A percentile compares a stretch with the other conserved stretches of the same genome.
Evolutionary conservation across 2,113 vertebrate species (phyloP).

Genomic region (Galemys pyrenaicus): DNA sequence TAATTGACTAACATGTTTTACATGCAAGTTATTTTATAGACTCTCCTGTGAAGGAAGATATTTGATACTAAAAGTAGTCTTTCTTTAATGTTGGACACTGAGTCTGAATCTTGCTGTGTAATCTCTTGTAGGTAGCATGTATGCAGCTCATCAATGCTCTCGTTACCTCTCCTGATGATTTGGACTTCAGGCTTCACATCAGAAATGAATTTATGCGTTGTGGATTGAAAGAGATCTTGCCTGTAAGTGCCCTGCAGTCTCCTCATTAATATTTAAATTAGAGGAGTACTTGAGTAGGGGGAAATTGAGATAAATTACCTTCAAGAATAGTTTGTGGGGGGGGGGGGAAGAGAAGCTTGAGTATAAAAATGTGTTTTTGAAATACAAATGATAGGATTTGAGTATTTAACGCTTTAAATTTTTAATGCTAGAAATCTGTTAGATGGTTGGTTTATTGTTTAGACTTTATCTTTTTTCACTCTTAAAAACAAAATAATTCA

Average conservation of each 20-base stretch:
- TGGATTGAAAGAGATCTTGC: conserved; percentile 96
- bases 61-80: background rate
- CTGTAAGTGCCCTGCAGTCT: conserved; percentile 89
- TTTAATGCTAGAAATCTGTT: conserved; percentile 62
- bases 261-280: conserved; percentile 89
- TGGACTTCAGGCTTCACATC: conserved; percentile 98
- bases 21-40: background rate
- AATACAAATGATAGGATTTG: conserved; percentile 68
- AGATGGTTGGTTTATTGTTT: conserved; percentile 49
- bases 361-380: conserved; percentile 67
- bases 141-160: conserved; percentile 99
- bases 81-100: conserved; percentile 16
- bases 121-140: conserved; percentile 93
- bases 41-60: background rate
- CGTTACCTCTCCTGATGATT: conserved; percentile 97
- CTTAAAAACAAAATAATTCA: conserved; percentile 1
- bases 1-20: conserved; percentile 22
- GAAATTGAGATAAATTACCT: conserved; percentile 71
- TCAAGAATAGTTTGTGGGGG: conserved; percentile 74
- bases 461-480: conserved; percentile 52
- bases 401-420: conserved; percentile 62
- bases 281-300: conserved; percentile 73
- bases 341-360: conserved; percentile 51
- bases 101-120: conserved; percentile 69
- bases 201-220: conserved; percentile 99